Percentiles rank a stretch among this genome's conserved stretches.
Evolutionary conservation across 2,888 invertebrate species (phyloP).

Genomic region (Torymus texanus): DNA sequence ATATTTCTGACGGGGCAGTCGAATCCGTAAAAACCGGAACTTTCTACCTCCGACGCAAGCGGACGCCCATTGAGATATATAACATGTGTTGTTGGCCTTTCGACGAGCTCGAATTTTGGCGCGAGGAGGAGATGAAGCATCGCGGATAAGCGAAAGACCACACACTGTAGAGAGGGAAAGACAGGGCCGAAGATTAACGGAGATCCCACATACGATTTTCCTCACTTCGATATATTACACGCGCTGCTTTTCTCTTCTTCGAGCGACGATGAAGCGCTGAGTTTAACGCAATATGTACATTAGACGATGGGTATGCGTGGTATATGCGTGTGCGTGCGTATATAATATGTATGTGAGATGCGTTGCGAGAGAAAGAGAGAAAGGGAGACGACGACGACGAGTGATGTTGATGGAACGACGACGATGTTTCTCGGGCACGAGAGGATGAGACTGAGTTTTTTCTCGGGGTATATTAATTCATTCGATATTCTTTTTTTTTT

Average conservation of each 20-base stretch:
- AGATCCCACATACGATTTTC: constrained; percentile 18
- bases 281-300: constrained; percentile 27
- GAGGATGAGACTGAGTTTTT: constrained; percentile 56
- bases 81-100: constrained; percentile 29
- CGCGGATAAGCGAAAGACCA: background rate
- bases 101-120: background rate
- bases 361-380: background rate
- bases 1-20: constrained; percentile 62
- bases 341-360: background rate
- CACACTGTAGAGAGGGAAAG: constrained; percentile 4
- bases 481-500: constrained; percentile 15
- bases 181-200: constrained; percentile 1
- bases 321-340: background rate
- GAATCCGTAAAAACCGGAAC: constrained; percentile 53
- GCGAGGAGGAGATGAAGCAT: background rate
- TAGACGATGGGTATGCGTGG: background rate
- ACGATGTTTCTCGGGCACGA: constrained; percentile 30
- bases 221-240: constrained; percentile 35
- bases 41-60: constrained; percentile 39
- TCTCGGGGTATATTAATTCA: constrained; percentile 20
- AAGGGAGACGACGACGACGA: too few relatives aligned
- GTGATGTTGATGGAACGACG: too few relatives aligned
- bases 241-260: constrained; percentile 11
- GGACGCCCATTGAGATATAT: constrained; percentile 36
- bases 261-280: constrained; percentile 17